Evolutionary conservation across 2,888 invertebrate species (phyloP).

Genomic region (Pandemis corylana): DNA sequence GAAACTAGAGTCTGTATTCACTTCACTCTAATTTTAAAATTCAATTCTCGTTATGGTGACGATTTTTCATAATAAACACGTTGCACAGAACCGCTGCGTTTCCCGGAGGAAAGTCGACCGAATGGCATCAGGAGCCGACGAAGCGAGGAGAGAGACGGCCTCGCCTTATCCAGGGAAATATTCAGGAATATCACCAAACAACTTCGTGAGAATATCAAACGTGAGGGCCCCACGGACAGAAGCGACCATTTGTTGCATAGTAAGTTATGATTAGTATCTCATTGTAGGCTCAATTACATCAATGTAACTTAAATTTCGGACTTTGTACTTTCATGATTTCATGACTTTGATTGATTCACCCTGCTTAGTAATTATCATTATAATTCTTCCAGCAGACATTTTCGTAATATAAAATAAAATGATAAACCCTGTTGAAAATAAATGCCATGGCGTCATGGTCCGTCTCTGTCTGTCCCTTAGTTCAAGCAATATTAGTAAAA

Average conservation of each 20-base stretch:
- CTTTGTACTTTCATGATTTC: background rate
- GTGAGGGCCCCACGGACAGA: conserved; percentile 77
- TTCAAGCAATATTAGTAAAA: background rate
- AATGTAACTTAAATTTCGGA: background rate
- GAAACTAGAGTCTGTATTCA: too few relatives aligned
- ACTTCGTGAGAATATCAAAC: conserved; percentile 79
- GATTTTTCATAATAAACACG: background rate
- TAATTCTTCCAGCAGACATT: too few relatives aligned
- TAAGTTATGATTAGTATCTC: conserved; percentile 57
- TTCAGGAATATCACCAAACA: conserved; percentile 83
- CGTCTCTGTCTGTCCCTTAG: too few relatives aligned
- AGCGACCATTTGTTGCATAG: conserved; percentile 76
- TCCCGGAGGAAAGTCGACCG: conserved; percentile 70
- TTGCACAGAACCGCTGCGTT: conserved; percentile 73
- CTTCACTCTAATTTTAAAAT: too few relatives aligned
- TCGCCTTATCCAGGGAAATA: conserved; percentile 81
- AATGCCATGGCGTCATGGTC: too few relatives aligned
- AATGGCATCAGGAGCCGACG: conserved; percentile 72
- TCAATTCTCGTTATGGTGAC: background rate
- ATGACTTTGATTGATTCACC: background rate
- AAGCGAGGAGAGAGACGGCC: conserved; percentile 76
- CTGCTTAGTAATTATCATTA: background rate
- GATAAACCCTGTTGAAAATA: too few relatives aligned
- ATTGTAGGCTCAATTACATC: background rate
- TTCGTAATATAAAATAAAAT: too few relatives aligned